Base-by-base conservation (phyloP, 2,888 invertebrate genomes). In the Lasioglossum morio region DNA sequence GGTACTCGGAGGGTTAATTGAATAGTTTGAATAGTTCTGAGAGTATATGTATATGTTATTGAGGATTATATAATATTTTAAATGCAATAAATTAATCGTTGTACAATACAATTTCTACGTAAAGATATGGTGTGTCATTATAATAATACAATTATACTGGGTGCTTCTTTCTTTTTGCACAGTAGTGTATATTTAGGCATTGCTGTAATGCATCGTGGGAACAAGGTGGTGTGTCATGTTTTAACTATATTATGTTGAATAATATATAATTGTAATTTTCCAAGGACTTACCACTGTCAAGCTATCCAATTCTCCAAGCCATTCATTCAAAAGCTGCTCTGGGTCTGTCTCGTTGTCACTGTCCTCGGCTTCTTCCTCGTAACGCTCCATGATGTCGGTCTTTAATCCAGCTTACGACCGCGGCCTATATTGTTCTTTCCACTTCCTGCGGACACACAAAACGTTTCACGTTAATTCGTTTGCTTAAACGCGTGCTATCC, bases 221-320 rank as follows among this genome's bases (percentile, higher is more conserved):
- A 66, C 66, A 19, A 66, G 34, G 1, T 30, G 66, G 34, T 8
- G 23, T 7, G 16, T 8, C 34, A 23, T 19, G 10, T 1, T 30
- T 34, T 69, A 23, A 69, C 23, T 23, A 23, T 34, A 69, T 69
- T 34, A 23, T 10, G 4, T 8, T 23, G 23, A 69, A 63, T 7
- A 30, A 63, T 30, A 63, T 1, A 30, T 63, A 30, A 16, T 19
- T 37, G 10, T 48, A 72, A 72, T 80, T 46, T 66, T 30, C 37
- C 40, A 53, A 78, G 70, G 85, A 96, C 97, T 96, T 94, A 98
- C 98, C 96, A 97, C 97, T 75, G 97, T 97, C 81, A 98, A 96
- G 88, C 96, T 97, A 92, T 97, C 97, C 91, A 98, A 96, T 95
- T 98, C 97, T 86, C 97, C 97, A 19, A 98, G 96, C 97, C 97